phyloP scores from a whole-genome alignment of 2,797 vertebrate species.

The Ptychadena robeensis region DNA sequence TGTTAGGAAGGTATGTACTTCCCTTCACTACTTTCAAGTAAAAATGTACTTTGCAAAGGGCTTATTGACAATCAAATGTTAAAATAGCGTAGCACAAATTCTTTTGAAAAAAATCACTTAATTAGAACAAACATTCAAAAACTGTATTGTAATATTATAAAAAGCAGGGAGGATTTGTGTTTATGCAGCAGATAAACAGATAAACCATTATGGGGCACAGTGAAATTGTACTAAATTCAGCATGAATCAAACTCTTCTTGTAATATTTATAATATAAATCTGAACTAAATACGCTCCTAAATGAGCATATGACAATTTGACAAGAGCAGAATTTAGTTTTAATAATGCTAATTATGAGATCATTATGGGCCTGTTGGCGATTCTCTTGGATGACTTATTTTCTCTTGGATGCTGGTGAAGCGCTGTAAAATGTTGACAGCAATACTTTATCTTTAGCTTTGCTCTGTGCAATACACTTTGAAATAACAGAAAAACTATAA shows the following conservation, averaged over 20 bases:
- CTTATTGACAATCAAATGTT: too few relatives aligned
- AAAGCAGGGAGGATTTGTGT: background rate
- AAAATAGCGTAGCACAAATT: too few relatives aligned
- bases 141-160: background rate
- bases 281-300: constrained; percentile 19
- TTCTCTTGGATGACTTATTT: constrained; percentile 43
- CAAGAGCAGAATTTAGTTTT: constrained; percentile 31
- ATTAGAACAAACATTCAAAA: background rate
- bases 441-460: constrained; percentile 48
- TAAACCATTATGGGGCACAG: background rate
- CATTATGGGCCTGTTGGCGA: constrained; percentile 32
- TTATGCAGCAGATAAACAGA: background rate
- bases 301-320: constrained; percentile 18
- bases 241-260: background rate
- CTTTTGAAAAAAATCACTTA: too few relatives aligned
- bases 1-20: too few relatives aligned
- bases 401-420: constrained; percentile 23
- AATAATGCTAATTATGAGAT: constrained; percentile 51
- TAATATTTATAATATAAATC: background rate
- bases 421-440: constrained; percentile 44
- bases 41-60: too few relatives aligned
- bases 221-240: background rate
- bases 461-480: constrained; percentile 31
- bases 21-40: too few relatives aligned
- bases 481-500: constrained; percentile 37